Base-by-base conservation (phyloP, 2,113 vertebrate species). In the Psittacara wagleri region DNA sequence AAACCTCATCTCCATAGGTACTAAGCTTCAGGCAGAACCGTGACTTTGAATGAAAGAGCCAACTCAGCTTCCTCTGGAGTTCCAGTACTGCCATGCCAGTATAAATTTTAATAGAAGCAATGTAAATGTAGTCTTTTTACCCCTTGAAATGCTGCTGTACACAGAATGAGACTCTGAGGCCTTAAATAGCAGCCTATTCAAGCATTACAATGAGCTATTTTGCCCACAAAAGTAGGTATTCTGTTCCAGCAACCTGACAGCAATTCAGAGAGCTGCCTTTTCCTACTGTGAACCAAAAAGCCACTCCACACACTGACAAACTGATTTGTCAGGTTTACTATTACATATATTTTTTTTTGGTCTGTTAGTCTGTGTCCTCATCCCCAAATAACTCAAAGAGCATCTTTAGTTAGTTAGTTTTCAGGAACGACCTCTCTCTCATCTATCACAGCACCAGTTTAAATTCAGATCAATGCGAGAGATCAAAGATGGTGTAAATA, bases 31-130 rank as follows among this genome's bases (percentile, higher is more conserved):
- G 92, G 76, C 83, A 81, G 90, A 84, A 79, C 54, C 15, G 6
- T 4, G 82, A 72, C 82, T 96, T 79, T 68, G 86, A 95, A 96
- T 87, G 83, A 97, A 96, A 96, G 64, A 94, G 82, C 86, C 59
- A 86, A 82, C 76, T 95, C 89, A 83, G 94, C 91, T 95, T 90
- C 73, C 54, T 89, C 77, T 49, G 46, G 76, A 79, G 88, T 75
- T 68, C 76, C 76, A 75, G 68, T 28, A 62, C 83, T 92, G 96
- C 94, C 16, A 11, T 5, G 20, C 79, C 85, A 94, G 86, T 94
- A 95, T 80, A 83, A 80, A 83, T 96, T 96, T 93, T 96, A 95
- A 92, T 95, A 95, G 90, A 96, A 67, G 86, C 86, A 84, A 90
- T 79, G 95, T 62, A 94, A 94, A 91, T 78, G 78, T 48, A 82